Base-by-base conservation (phyloP, 2,888 invertebrate genomes). In the Oligia fasciuncula region DNA sequence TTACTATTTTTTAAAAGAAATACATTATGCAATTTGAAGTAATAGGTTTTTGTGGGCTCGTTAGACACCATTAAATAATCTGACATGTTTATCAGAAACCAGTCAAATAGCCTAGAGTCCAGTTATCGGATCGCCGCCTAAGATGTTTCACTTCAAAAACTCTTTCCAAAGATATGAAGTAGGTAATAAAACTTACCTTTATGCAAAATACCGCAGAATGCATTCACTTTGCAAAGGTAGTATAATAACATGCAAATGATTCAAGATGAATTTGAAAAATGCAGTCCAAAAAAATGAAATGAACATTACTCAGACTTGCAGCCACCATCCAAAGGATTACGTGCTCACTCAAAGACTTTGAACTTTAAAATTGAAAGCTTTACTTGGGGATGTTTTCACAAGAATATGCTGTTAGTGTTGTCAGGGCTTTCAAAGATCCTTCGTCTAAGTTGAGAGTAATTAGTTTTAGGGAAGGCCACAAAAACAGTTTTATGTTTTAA, bases 281-380 rank as follows among this genome's bases (percentile, higher is more conserved):
- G 72, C n/a, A 57, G 40, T 70, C 51, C 4, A 40, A 77, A 84
- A 73, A 77, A 67, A 17, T 67, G 14, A 67, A 71, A 72, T 68
- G 67, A 51, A 74, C 51, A 63, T 85, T 57, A 80, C 73, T 73
- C 60, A 72, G 82, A 75, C 86, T 73, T 81, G 67, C 43, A 51
- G 66, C 43, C 29, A 54, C 60, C 82, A 23, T 54, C 54, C 57
- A 67, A 67, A 77, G 77, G 43, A 74, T 73, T 73, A 81, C 65
- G 80, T 81, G 73, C 66, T 73, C 65, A 49, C 75, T 75, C 76
- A 83, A 83, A 83, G 83, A 83, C 83, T 81, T 85, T 81, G 68
- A 82, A 82, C 74, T 86, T 86, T 83, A 57, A 85, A 84, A 84
- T 80, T 77, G 71, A 86, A 84, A 87, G 80, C 84, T 68, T 83